Conservation (phyloP, 2,113 vertebrate genomes). For the Odocoileus virginianus region DNA sequence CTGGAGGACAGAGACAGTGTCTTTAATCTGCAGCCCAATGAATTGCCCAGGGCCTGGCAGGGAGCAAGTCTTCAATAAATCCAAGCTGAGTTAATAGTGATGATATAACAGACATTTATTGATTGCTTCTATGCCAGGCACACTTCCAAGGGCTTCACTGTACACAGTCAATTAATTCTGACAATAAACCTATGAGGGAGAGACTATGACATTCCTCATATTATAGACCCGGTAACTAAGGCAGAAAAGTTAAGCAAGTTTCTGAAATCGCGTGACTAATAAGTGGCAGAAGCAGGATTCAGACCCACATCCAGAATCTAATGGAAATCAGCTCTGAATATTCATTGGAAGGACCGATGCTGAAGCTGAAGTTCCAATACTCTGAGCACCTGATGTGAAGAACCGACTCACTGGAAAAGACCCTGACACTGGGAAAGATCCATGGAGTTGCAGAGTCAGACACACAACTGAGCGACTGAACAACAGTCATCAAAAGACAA, state of each 20-base stretch:
- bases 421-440: not conserved
- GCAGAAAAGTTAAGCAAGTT: not conserved
- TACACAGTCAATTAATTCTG: not conserved
- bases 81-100: not conserved
- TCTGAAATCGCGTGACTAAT: not conserved
- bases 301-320: not conserved
- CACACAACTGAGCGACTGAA: rapidly evolving
- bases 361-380: not conserved
- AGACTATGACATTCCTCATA: not conserved
- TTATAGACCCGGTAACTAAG: not conserved
- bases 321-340: not conserved
- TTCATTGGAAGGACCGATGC: not conserved
- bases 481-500: not conserved
- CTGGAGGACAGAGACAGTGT: not conserved
- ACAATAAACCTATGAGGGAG: not conserved
- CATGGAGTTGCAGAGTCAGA: rapidly evolving
- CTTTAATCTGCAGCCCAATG: not conserved
- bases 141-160: not conserved
- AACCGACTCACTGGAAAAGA: not conserved
- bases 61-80: not conserved
- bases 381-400: not conserved
- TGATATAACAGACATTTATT: not conserved
- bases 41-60: not conserved
- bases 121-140: not conserved
- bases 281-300: not conserved